Evolutionary conservation across 2,888 invertebrate genomes (phyloP).

Genomic region (Lamellibrachia satsuma): DNA sequence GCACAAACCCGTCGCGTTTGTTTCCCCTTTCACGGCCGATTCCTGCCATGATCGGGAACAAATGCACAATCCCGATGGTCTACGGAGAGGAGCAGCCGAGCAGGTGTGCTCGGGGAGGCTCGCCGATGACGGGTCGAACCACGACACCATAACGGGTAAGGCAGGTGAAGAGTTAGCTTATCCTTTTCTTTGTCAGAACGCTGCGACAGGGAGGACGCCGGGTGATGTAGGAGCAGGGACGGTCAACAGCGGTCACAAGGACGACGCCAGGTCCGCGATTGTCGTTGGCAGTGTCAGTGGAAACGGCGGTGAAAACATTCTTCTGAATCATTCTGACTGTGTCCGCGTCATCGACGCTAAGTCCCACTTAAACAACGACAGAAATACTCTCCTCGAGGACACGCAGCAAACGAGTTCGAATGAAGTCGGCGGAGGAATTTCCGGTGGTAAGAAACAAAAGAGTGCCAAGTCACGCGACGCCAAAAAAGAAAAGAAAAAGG

Average conservation of each 20-base stretch:
- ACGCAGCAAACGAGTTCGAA: not conserved
- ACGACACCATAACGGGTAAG: not conserved
- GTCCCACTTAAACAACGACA: not conserved
- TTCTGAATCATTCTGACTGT: too few relatives aligned
- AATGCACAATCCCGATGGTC: not conserved
- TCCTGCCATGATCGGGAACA: not conserved
- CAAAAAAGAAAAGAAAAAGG: not conserved
- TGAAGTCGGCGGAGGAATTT: not conserved
- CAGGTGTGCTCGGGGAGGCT: not conserved
- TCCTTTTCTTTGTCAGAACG: not conserved
- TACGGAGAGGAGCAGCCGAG: not conserved
- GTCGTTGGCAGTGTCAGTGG: not conserved
- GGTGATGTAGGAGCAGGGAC: not conserved
- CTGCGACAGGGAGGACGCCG: not conserved
- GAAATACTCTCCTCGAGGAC: not conserved
- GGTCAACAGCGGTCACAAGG: not conserved
- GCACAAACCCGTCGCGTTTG: conserved; percentile 6
- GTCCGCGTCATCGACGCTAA: not conserved
- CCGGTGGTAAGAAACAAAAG: conserved; percentile 1
- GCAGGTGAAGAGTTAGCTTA: not conserved
- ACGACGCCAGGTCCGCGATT: not conserved
- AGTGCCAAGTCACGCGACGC: not conserved
- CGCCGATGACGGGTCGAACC: not conserved
- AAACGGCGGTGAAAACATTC: not conserved
- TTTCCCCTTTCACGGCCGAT: not conserved